Evolutionary conservation across 2,113 vertebrate species (phyloP).

Genomic region (Alosa alosa): DNA sequence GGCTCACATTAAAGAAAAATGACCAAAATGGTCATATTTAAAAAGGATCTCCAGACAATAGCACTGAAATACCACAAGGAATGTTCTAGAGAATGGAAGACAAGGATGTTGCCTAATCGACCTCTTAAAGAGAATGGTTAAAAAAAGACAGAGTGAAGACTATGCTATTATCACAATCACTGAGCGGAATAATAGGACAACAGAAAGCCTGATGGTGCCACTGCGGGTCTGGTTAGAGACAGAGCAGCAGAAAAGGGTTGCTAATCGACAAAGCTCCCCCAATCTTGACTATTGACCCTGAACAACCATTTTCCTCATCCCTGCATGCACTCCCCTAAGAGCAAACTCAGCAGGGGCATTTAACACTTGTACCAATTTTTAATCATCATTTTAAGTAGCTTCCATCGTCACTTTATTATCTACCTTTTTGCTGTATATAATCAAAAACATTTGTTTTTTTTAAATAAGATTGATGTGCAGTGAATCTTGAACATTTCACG

Average conservation of each 20-base stretch:
- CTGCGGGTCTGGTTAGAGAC: slow-evolving; percentile 45
- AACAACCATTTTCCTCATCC: slow-evolving; percentile 64
- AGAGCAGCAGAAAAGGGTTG: slow-evolving; percentile 57
- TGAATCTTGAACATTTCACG: slow-evolving; percentile 24
- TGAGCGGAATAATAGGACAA: slow-evolving; percentile 77
- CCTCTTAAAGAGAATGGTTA: slow-evolving; percentile 65
- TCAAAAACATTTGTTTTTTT: slow-evolving; percentile 54
- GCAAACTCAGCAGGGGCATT: slow-evolving; percentile 70
- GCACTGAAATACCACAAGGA: slow-evolving; percentile 40
- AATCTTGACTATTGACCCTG: slow-evolving; percentile 69
- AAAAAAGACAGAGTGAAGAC: slow-evolving; percentile 59
- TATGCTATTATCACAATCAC: slow-evolving; percentile 76
- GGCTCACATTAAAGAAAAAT: neutral
- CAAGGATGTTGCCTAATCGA: slow-evolving; percentile 57
- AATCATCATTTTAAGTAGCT: slow-evolving; percentile 69
- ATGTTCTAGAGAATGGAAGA: slow-evolving; percentile 23
- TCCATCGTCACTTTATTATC: slow-evolving; percentile 23
- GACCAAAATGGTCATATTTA: neutral
- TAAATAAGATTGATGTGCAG: slow-evolving; percentile 44
- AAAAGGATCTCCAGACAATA: slow-evolving; percentile 18
- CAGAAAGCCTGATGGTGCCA: slow-evolving; percentile 66
- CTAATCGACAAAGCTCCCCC: slow-evolving; percentile 68
- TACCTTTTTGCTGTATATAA: neutral
- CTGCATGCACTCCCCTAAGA: slow-evolving; percentile 61
- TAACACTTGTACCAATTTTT: slow-evolving; percentile 71